A percentile compares a stretch with the other conserved stretches of the same genome.
Evolutionary conservation across 2,113 vertebrate species (phyloP).

Genomic region (Paratilapia polleni): DNA sequence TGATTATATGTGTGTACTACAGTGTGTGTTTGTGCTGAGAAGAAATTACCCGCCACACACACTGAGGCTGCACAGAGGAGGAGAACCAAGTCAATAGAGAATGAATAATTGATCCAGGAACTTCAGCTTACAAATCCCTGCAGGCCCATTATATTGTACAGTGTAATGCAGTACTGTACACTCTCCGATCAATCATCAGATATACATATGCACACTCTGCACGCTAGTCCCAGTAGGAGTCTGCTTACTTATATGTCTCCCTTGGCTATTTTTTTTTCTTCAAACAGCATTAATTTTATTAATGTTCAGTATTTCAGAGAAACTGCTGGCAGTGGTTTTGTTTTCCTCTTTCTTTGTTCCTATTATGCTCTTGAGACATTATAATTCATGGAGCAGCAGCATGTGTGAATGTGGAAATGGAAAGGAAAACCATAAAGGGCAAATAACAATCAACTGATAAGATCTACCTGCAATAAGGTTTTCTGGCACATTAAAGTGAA

Average conservation of each 20-base stretch:
- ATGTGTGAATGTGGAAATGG: no score
- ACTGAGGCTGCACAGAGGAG: background rate
- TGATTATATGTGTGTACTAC: conserved; percentile 23
- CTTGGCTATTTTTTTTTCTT: background rate
- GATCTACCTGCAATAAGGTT: no score
- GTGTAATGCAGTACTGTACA: conserved; percentile 36
- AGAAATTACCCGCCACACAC: conserved; percentile 51
- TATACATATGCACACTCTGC: background rate
- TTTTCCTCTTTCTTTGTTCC: background rate
- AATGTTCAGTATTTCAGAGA: conserved; percentile 1
- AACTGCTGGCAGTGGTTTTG: background rate
- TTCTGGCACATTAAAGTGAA: background rate
- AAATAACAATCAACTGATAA: no score
- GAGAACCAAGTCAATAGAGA: conserved; percentile 55
- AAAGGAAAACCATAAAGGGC: no score
- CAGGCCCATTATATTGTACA: conserved; percentile 48
- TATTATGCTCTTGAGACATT: background rate
- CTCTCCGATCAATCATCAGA: conserved; percentile 36
- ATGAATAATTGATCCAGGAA: conserved; percentile 69
- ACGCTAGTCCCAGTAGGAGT: background rate
- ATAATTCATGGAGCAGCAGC: no score
- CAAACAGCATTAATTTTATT: background rate
- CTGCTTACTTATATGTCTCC: background rate
- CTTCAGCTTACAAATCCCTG: conserved; percentile 61
- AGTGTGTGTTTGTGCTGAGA: conserved; percentile 13